Conservation (phyloP, 2,797 vertebrate genomes). For the Echiichthys vipera region DNA sequence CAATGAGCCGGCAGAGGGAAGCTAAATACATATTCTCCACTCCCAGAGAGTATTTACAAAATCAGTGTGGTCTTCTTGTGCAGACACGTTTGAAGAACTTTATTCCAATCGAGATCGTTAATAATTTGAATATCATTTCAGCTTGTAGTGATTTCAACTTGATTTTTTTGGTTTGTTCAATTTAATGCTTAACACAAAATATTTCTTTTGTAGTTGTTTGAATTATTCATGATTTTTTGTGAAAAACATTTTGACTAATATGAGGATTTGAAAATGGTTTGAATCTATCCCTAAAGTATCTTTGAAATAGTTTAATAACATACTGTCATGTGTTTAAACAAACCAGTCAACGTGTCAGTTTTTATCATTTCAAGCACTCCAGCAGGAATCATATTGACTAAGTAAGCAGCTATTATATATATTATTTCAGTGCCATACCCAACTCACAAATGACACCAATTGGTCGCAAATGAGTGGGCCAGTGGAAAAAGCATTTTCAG, state of each 20-base stretch:
- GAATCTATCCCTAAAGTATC: background rate
- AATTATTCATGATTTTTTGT: constrained; percentile 5
- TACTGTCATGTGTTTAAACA: constrained; percentile 7
- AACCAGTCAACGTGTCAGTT: constrained; percentile 2
- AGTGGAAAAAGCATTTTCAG: constrained; percentile 32
- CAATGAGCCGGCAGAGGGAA: constrained; percentile 32
- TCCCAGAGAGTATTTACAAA: constrained; percentile 58
- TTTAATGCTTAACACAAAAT: constrained; percentile 5
- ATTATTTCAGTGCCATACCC: constrained; percentile 21
- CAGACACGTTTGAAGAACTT: constrained; percentile 49
- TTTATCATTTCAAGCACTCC: constrained; percentile 17
- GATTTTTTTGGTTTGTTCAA: no score
- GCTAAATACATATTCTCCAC: constrained; percentile 31
- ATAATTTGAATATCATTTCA: constrained; percentile 45
- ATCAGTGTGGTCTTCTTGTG: constrained; percentile 55
- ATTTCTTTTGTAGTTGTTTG: constrained; percentile 23
- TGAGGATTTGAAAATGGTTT: constrained; percentile 1
- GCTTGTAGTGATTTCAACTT: constrained; percentile 50
- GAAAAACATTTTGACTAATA: background rate
- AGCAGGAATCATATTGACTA: background rate
- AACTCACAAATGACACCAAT: constrained; percentile 33
- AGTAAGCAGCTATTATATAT: background rate
- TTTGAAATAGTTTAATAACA: constrained; percentile 1
- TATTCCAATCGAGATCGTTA: constrained; percentile 52
- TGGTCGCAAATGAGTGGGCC: constrained; percentile 36